Evolutionary conservation across 2,888 invertebrate genomes (phyloP).

Genomic region (Noctua comes): DNA sequence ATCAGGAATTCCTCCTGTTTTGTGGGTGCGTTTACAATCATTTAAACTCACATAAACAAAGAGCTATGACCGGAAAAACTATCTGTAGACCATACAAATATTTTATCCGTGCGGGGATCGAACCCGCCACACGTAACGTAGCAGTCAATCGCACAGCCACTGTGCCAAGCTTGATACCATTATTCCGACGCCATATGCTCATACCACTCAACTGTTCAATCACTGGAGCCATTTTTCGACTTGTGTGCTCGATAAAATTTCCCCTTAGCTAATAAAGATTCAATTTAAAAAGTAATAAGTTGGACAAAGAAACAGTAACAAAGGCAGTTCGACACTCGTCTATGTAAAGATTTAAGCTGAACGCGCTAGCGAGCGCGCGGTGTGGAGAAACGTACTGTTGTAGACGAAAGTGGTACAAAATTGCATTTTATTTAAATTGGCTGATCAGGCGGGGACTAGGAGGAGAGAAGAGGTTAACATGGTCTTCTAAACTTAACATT

Average conservation of each 20-base stretch:
- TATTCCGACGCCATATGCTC: no score
- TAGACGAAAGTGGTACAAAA: not conserved
- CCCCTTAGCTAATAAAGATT: not conserved
- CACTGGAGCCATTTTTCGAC: not conserved
- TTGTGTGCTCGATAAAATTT: not conserved
- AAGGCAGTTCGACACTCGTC: slow-evolving; percentile 40
- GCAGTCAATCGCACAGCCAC: no score
- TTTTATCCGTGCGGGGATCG: no score
- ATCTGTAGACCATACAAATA: no score
- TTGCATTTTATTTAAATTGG: not conserved
- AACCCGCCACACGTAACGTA: no score
- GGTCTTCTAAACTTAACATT: not conserved
- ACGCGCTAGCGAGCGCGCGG: slow-evolving; percentile 18
- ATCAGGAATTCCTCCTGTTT: no score
- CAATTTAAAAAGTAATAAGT: slow-evolving; percentile 13
- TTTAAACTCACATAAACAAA: no score
- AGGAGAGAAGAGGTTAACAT: no score
- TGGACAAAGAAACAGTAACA: slow-evolving; percentile 11
- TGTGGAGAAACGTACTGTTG: slow-evolving; percentile 25
- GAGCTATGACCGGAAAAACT: no score
- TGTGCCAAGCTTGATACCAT: no score
- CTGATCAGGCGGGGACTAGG: no score
- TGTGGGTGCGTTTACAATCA: no score
- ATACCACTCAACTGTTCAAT: not conserved
- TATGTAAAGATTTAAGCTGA: slow-evolving; percentile 48